Percentiles rank a stretch among this genome's conserved stretches.
phyloP scores from a whole-genome alignment of 2,888 invertebrate species.

The Craniophora ligustri region DNA sequence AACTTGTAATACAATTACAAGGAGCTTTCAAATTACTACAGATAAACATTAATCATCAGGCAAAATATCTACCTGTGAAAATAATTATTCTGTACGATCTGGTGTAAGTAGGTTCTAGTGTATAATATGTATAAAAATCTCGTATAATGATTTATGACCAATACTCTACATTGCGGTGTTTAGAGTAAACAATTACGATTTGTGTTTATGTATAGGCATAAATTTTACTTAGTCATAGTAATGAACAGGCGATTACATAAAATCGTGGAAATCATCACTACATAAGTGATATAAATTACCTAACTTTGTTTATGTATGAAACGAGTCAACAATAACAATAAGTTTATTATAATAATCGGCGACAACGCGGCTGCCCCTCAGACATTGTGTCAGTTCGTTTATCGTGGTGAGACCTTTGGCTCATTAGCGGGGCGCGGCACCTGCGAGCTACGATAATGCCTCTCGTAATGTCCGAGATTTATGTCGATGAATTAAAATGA shows the following conservation, averaged over 20 bases:
- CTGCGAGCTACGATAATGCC: constrained; percentile 72
- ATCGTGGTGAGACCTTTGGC: constrained; percentile 72
- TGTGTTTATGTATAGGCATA: constrained; percentile 35
- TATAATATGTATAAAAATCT: constrained; percentile 1
- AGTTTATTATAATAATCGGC: constrained; percentile 47
- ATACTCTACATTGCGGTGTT: constrained; percentile 23
- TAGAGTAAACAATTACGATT: constrained; percentile 12
- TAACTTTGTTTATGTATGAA: constrained; percentile 38
- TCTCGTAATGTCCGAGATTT: constrained; percentile 80
- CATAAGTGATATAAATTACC: constrained; percentile 37
- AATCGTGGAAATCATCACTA: constrained; percentile 40
- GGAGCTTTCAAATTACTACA: constrained; percentile 14
- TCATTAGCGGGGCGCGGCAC: constrained; percentile 65
- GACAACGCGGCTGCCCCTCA: constrained; percentile 51
- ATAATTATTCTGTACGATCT: too few relatives aligned
- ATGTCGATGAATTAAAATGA: constrained; percentile 81
- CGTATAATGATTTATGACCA: constrained; percentile 8
- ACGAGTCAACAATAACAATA: constrained; percentile 38
- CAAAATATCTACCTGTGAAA: too few relatives aligned
- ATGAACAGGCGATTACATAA: constrained; percentile 36
- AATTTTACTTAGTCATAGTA: constrained; percentile 23
- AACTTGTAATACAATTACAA: constrained; percentile 12
- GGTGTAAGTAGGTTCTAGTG: not conserved
- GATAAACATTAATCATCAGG: constrained; percentile 13
- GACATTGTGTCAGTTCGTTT: constrained; percentile 71